phyloP scores from a whole-genome alignment of 2,888 invertebrate genomes.

The Patella depressa region DNA sequence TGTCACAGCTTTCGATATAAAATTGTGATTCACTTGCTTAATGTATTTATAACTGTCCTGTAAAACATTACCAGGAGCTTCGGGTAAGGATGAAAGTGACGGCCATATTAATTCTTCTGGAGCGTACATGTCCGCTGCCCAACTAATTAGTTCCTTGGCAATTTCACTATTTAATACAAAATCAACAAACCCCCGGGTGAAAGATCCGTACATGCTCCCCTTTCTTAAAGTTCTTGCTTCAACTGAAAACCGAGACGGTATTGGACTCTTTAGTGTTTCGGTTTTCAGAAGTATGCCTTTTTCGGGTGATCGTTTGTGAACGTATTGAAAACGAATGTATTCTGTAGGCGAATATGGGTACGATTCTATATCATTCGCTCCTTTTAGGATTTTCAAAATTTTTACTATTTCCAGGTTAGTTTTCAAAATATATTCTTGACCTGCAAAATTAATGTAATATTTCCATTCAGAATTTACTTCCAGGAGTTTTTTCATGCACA shows the following conservation, averaged over 20 bases:
- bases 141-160: slow-evolving; percentile 24
- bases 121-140: slow-evolving; percentile 30
- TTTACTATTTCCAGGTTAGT: slow-evolving; percentile 57
- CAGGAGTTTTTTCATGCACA: slow-evolving; percentile 16
- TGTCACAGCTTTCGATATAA: slow-evolving; percentile 14
- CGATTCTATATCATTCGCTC: slow-evolving; percentile 54
- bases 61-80: slow-evolving; percentile 6
- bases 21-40: not conserved
- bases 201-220: slow-evolving; percentile 45
- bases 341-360: not conserved
- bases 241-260: not conserved
- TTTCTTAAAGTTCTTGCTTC: slow-evolving; percentile 23
- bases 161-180: slow-evolving; percentile 21
- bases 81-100: slow-evolving; percentile 12
- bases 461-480: slow-evolving; percentile 42
- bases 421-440: slow-evolving; percentile 56
- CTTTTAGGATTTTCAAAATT: slow-evolving; percentile 53
- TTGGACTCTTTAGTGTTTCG: slow-evolving; percentile 1
- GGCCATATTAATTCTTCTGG: slow-evolving; percentile 36
- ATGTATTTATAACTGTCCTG: not conserved
- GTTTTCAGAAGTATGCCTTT: no score
- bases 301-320: no score
- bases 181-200: slow-evolving; percentile 42
- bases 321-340: not conserved
- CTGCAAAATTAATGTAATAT: slow-evolving; percentile 60